Base-by-base conservation (phyloP, 2,888 invertebrate genomes). In the Orthosia incerta region DNA sequence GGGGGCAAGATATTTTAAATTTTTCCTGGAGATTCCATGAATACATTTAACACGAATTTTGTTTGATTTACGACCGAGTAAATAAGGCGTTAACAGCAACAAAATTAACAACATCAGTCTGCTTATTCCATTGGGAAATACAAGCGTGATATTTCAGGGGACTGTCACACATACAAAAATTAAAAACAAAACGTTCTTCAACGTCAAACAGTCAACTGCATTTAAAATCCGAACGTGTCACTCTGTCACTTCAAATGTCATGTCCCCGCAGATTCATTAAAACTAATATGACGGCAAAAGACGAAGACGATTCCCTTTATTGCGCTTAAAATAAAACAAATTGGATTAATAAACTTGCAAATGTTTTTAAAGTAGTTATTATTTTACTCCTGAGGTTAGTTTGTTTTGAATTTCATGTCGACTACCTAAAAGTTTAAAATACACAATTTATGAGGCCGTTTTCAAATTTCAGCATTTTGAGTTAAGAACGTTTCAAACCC, bases 251-350 rank as follows among this genome's bases (percentile, higher is more conserved):
- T 20, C 4, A 20, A 59, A 71, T 46, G 51, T 46, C 71, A 60
- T 20, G 71, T 26, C 71, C 45, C 59, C 16, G 3, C 31, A 45
- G 72, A 53, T 31, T 71, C 18, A 60, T 70, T 70, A 16, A 71
- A 71, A 57, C 9, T 50, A 48, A 48, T 11, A 69, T 15, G 45
- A 15, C 31, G 39, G 48, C 16, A 39, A 48, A 23, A n/a, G n/a
- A n/a, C n/a, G n/a, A n/a, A n/a, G n/a, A n/a, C n/a, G n/a, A 55
- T 20, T 71, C 31, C 23, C 16, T 62, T 23, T 46, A 23, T 23
- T 48, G n/a, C 16, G 48, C n/a, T n/a, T 72, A 39, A n/a, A 72
- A 23, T n/a, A 48, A 72, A 62, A 71, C 26, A 72, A 71, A 60
- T 61, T 70, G 23, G 4, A 26, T 59, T 71, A 26, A 46, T 26